Base-by-base conservation (phyloP, 2,797 vertebrate species). In the Agapornis canus region DNA sequence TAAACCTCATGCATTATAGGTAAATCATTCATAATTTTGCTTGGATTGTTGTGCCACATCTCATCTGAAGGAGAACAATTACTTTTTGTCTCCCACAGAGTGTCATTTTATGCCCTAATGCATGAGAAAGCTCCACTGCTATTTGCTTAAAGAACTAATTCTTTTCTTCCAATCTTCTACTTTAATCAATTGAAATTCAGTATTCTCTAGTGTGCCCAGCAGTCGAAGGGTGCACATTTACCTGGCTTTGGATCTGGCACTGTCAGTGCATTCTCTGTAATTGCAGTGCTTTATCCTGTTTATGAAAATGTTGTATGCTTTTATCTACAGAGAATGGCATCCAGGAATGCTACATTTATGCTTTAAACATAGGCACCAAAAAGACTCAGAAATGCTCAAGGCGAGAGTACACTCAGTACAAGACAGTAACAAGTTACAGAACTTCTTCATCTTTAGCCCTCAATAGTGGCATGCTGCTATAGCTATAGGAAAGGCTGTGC, bases 371-470 rank as follows among this genome's bases (percentile, higher is more conserved):
- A 92, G 76, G 86, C 75, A 86, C 60, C 52, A 80, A 89, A 94
- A 95, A 93, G 77, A 86, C 56, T 72, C 42, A 51, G 57, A 87
- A 95, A 84, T 51, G 64, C 68, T 80, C 37, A 76, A 91, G 75
- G 91, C 43, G 73, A 82, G 79, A 82, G 68, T 54, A 47, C 0
- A 1, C 49, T 35, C 35, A 35, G 35, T 35, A 35, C 59, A 49
- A 69, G 80, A 80, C 45, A 73, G 90, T 20, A 94, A 42, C 91
- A 91, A 92, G 93, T 82, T 94, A 78, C 91, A 91, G 88, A 94
- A 93, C 78, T 92, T 95, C 81, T 92, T 96, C 88, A 80, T 94
- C 91, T 96, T 95, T 96, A 96, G 69, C 66, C 61, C 94, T 97
- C 92, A 79, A 11, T 75, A 59, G 92, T 70, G 32, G 45, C 92